These are phyloP conservation scores for Drosophila rhopaloa DNA, from an alignment of 1,140 invertebrate species.

Conservation along the genomic window DNA sequence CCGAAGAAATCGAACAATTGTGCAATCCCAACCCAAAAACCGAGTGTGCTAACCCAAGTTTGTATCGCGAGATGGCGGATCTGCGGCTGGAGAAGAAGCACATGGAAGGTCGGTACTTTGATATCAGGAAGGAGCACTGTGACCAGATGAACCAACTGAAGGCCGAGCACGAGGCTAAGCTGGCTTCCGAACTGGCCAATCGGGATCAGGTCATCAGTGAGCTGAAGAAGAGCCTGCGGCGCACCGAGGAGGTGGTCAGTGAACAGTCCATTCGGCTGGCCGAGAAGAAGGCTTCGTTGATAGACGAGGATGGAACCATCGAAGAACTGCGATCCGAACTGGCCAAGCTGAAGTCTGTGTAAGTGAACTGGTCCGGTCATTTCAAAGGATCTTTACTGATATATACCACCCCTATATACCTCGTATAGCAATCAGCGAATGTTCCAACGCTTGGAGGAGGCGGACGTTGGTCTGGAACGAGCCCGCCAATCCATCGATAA, in stretches of 20 bases:
- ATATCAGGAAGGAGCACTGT: neutral
- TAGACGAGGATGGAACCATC: neutral
- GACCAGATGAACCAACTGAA: neutral
- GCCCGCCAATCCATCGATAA: neutral
- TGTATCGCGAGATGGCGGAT: neutral
- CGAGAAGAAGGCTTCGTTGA: neutral
- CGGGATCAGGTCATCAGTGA: constrained; percentile 4
- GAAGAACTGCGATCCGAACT: constrained; percentile 1
- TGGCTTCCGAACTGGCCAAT: neutral
- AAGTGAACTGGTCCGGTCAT: neutral
- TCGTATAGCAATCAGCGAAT: constrained; percentile 15
- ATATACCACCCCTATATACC: neutral
- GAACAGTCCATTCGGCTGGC: constrained; percentile 5
- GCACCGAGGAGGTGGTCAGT: neutral
- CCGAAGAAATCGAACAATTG: constrained; percentile 3
- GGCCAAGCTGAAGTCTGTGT: constrained; percentile 3
- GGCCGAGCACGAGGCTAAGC: neutral
- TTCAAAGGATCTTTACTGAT: neutral
- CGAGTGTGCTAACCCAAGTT: neutral
- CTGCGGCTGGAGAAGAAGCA: constrained; percentile 4
- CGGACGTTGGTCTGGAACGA: neutral
- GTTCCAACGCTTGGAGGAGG: constrained; percentile 5
- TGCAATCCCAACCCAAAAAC: neutral
- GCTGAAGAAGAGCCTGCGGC: neutral
- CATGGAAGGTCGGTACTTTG: neutral